Conservation (phyloP, 1,140 invertebrate species). For the Drosophila setifemur region DNA sequence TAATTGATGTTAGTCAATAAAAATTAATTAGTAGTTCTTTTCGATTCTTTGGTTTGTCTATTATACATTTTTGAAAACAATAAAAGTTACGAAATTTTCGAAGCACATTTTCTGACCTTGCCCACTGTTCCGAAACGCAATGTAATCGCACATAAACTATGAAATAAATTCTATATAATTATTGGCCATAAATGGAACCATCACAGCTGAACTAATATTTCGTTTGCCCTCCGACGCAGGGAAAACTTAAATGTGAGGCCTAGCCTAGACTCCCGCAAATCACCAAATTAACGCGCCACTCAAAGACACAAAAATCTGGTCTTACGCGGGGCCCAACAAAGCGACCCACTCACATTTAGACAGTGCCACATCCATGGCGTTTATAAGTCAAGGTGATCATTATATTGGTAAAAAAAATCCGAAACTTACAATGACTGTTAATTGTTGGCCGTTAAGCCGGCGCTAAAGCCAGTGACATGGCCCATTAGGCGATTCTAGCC, state of each 20-base stretch:
- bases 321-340: constrained; percentile 19
- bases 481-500: constrained; percentile 58
- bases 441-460: constrained; percentile 45
- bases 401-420: constrained; percentile 54
- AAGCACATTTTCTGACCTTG: not conserved
- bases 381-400: constrained; percentile 78
- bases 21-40: too few species aligned
- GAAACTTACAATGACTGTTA: constrained; percentile 72
- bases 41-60: too few species aligned
- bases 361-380: constrained; percentile 34
- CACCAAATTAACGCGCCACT: constrained; percentile 38
- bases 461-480: constrained; percentile 34
- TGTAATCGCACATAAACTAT: not conserved
- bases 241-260: not conserved
- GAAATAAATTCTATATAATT: constrained; percentile 33
- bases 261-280: constrained; percentile 25
- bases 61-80: too few species aligned
- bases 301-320: constrained; percentile 7
- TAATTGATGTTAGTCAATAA: not conserved
- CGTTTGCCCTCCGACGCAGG: constrained; percentile 12
- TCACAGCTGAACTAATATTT: constrained; percentile 16
- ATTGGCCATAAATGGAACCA: constrained; percentile 10
- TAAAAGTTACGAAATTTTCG: too few species aligned
- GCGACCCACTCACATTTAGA: constrained; percentile 24
- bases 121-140: not conserved